These are phyloP conservation scores for Lacanobia wlatinum DNA, from an alignment of 2,888 invertebrate species.

Conservation along the genomic window DNA sequence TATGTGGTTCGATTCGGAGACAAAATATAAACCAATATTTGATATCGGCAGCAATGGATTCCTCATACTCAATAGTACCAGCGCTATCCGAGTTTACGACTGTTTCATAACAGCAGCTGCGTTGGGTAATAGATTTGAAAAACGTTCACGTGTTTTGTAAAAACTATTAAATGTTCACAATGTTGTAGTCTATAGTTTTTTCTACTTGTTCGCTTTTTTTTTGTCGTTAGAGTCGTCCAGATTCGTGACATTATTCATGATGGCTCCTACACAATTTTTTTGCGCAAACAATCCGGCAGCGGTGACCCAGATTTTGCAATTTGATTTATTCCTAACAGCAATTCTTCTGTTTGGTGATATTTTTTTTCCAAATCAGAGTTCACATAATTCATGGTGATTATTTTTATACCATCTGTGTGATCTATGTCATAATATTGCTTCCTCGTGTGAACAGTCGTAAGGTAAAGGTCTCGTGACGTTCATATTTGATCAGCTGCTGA, in stretches of 20 bases:
- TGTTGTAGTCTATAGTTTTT: neutral
- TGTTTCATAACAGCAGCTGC: slow-evolving; percentile 58
- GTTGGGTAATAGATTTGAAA: slow-evolving; percentile 59
- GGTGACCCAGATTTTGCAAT: slow-evolving; percentile 32
- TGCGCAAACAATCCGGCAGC: slow-evolving; percentile 6
- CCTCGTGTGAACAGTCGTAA: slow-evolving; percentile 25
- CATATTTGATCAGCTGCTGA: slow-evolving; percentile 66
- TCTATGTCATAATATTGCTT: slow-evolving; percentile 19
- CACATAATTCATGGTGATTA: neutral
- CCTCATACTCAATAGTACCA: slow-evolving; percentile 40
- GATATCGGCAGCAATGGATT: slow-evolving; percentile 16
- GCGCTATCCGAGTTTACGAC: slow-evolving; percentile 52
- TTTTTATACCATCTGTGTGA: slow-evolving; percentile 11
- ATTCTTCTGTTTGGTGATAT: neutral
- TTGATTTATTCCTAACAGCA: slow-evolving; percentile 12
- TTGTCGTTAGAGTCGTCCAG: slow-evolving; percentile 14
- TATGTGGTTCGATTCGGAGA: neutral
- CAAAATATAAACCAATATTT: neutral
- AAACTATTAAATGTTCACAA: slow-evolving; percentile 17
- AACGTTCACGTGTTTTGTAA: slow-evolving; percentile 37
- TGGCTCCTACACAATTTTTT: slow-evolving; percentile 10
- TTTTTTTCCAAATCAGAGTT: slow-evolving; percentile 5
- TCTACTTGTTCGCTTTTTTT: neutral
- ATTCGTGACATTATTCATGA: neutral
- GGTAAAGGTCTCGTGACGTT: slow-evolving; percentile 53